Evolutionary conservation across 1,140 invertebrate genomes (phyloP).

Genomic region (Diuraphis noxia): DNA sequence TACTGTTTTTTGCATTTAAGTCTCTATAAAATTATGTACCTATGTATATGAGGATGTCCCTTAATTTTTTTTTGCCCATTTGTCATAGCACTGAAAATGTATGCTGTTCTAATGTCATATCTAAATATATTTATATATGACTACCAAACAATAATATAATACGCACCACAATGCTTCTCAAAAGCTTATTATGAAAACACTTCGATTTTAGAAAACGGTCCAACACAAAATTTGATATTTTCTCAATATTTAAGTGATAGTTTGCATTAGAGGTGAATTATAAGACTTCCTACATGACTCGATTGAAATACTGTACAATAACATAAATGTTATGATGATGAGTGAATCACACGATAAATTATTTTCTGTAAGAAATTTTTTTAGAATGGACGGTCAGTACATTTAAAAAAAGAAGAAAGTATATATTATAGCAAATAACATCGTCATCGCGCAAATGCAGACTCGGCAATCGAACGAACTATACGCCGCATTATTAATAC

Average conservation of each 20-base stretch:
- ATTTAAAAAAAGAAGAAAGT: not conserved
- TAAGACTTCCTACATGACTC: not conserved
- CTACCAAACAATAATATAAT: not conserved
- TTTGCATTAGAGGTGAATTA: not conserved
- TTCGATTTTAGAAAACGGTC: not conserved
- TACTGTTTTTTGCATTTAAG: constrained; percentile 2
- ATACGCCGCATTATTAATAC: too few species aligned
- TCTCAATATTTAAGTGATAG: not conserved
- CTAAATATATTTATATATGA: too few species aligned
- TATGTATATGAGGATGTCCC: not conserved
- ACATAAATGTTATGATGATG: not conserved
- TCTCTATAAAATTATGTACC: not conserved
- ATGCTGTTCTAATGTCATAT: not conserved
- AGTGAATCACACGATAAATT: not conserved
- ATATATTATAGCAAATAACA: too few species aligned
- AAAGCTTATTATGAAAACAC: not conserved
- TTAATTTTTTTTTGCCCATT: too few species aligned
- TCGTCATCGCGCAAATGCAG: too few species aligned
- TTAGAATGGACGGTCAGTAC: not conserved
- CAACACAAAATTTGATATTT: not conserved
- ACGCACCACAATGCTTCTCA: not conserved
- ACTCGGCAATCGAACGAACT: too few species aligned
- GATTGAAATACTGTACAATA: not conserved
- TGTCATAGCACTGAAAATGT: not conserved
- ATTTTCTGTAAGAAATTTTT: not conserved